Evolutionary conservation across 2,113 vertebrate species (phyloP).

Genomic region (Cryptoleucopteryx plumbea): DNA sequence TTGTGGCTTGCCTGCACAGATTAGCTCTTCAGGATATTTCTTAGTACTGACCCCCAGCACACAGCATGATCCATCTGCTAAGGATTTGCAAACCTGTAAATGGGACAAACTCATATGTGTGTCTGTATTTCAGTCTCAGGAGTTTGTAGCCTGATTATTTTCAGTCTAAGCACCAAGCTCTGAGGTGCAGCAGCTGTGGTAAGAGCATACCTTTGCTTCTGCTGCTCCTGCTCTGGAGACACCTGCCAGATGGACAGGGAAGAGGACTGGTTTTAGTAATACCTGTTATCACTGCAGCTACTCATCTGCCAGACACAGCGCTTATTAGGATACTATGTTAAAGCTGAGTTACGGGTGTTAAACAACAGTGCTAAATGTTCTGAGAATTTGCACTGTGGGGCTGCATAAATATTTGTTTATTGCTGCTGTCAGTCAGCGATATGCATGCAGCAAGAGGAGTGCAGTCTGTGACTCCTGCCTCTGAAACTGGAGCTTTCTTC

Average conservation of each 20-base stretch:
- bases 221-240: background rate
- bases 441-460: background rate
- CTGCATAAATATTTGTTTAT: background rate
- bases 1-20: background rate
- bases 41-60: background rate
- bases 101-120: background rate
- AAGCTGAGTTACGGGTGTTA: background rate
- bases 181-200: background rate
- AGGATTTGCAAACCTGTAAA: background rate
- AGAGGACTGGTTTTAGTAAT: background rate
- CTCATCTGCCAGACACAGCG: background rate
- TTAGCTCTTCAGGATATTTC: background rate
- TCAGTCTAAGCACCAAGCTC: background rate
- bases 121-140: background rate
- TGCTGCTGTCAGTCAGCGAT: background rate
- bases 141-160: background rate
- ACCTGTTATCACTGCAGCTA: background rate
- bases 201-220: background rate
- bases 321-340: background rate
- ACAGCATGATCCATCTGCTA: background rate
- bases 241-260: background rate
- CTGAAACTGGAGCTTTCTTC: background rate
- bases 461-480: background rate
- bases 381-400: background rate
- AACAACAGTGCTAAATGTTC: background rate